phyloP scores from a whole-genome alignment of 2,113 vertebrate species.

The Falcunculus frontatus region DNA sequence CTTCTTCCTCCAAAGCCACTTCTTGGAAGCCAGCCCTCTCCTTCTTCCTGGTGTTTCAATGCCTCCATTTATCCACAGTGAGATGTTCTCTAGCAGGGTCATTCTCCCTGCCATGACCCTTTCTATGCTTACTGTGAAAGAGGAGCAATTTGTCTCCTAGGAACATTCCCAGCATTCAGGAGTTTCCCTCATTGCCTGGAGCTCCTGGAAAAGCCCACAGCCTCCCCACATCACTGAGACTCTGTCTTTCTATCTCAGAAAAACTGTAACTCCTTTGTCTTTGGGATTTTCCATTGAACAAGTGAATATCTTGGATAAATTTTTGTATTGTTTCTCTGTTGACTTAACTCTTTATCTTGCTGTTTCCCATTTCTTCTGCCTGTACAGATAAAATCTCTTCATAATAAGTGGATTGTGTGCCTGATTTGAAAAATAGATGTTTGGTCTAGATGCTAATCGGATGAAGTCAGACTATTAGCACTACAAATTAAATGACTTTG shows the following conservation, averaged over 20 bases:
- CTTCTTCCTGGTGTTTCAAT: conserved; percentile 16
- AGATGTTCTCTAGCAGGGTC: background rate
- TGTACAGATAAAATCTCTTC: background rate
- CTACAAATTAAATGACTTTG: conserved; percentile 21
- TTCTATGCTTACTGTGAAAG: background rate
- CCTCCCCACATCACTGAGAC: background rate
- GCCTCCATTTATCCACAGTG: background rate
- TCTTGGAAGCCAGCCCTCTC: background rate
- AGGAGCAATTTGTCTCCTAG: background rate
- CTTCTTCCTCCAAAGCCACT: background rate
- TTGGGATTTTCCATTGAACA: background rate
- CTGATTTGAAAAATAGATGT: background rate
- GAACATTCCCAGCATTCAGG: background rate
- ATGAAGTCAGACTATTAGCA: conserved; percentile 37
- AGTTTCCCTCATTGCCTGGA: background rate
- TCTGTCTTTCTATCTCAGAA: background rate
- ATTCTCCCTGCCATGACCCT: background rate
- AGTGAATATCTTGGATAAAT: background rate
- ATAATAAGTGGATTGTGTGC: background rate
- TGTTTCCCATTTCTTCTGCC: background rate
- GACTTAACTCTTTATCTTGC: background rate
- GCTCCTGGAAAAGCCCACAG: conserved; percentile 1
- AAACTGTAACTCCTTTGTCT: conserved; percentile 36
- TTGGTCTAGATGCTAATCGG: background rate
- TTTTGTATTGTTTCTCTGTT: background rate